phyloP scores from a whole-genome alignment of 2,113 vertebrate species.

The Marcusenius ussheri region DNA sequence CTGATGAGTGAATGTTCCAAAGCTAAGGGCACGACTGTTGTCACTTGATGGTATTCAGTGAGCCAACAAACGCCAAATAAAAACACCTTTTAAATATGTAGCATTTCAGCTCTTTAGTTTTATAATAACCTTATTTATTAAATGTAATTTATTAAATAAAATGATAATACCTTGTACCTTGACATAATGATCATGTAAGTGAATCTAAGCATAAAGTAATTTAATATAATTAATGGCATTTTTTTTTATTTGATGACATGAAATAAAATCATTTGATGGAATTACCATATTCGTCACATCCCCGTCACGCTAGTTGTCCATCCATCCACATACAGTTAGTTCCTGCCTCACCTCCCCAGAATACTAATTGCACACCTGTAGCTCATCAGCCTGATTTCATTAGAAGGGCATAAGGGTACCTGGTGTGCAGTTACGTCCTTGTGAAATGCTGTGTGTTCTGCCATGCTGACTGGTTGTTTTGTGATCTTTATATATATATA shows the following conservation, averaged over 20 bases:
- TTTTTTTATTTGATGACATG: not conserved
- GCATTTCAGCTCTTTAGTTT: not conserved
- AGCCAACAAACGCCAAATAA: not conserved
- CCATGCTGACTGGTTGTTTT: not conserved
- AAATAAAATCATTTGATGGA: not conserved
- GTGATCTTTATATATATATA: not conserved
- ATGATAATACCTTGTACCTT: not conserved
- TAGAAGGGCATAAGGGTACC: not conserved
- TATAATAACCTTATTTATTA: not conserved
- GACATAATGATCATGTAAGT: not conserved
- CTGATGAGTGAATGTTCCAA: not conserved
- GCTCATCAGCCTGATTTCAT: not conserved
- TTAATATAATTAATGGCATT: not conserved
- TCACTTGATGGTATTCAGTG: not conserved
- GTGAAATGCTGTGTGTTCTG: not conserved
- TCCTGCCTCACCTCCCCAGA: not conserved
- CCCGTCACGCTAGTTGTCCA: not conserved
- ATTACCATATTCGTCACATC: not conserved
- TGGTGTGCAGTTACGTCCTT: not conserved
- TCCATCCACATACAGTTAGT: not conserved
- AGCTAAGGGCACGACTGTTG: not conserved
- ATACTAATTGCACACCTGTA: not conserved
- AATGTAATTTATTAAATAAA: not conserved
- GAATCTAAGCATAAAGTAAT: not conserved
- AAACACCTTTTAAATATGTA: not conserved